phyloP scores from a whole-genome alignment of 2,113 vertebrate species.

The Gila orcuttii region DNA sequence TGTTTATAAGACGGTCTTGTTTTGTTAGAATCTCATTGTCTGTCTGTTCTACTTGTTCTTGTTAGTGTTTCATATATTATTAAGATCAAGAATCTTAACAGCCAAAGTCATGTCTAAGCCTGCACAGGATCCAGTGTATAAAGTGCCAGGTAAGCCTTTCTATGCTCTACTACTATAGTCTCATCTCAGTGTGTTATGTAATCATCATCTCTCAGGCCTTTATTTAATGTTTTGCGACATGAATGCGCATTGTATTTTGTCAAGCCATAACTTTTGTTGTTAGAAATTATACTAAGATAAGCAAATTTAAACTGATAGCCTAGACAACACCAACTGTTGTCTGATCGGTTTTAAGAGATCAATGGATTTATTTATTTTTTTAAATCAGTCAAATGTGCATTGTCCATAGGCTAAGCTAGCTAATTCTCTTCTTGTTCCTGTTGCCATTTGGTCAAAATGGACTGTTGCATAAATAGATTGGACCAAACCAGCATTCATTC shows the following conservation, averaged over 20 bases:
- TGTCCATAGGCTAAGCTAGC: background rate
- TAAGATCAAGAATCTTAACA: background rate
- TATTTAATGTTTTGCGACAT: background rate
- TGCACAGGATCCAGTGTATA: background rate
- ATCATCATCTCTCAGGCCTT: background rate
- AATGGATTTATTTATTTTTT: too few species aligned
- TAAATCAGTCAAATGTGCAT: background rate
- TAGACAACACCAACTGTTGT: background rate
- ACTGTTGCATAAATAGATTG: background rate
- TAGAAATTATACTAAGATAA: background rate
- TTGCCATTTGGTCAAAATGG: background rate
- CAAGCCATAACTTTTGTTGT: background rate
- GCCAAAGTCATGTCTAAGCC: background rate
- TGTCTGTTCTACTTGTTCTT: background rate
- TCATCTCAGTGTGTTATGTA: background rate
- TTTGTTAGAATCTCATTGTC: background rate
- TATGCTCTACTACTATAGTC: background rate
- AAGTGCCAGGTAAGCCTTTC: constrained; percentile 20
- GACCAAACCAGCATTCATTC: background rate
- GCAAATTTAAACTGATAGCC: background rate
- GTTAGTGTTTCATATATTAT: background rate
- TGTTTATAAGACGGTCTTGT: background rate
- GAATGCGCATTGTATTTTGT: background rate
- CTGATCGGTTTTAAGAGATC: background rate
- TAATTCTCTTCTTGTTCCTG: background rate